phyloP scores from a whole-genome alignment of 2,113 vertebrate species.

The Amphilophus citrinellus region DNA sequence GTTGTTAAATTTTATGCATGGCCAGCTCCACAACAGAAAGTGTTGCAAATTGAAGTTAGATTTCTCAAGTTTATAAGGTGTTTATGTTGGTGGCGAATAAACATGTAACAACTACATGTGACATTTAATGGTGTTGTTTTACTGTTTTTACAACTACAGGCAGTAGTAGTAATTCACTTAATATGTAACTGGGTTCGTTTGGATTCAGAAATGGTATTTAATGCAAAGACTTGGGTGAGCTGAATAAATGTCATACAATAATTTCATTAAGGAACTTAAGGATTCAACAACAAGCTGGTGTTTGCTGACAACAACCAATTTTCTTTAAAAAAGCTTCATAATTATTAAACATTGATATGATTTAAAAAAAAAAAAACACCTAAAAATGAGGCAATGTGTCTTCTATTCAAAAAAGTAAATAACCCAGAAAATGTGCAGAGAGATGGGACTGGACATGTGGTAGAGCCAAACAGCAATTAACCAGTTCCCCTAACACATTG shows the following conservation, averaged over 20 bases:
- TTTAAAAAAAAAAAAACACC: neutral
- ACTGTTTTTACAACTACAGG: constrained; percentile 41
- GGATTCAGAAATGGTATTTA: constrained; percentile 22
- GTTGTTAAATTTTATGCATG: neutral
- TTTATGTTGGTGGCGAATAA: constrained; percentile 36
- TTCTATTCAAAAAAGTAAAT: neutral
- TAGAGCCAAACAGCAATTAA: neutral
- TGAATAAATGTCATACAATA: neutral
- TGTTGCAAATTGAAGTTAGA: constrained; percentile 10
- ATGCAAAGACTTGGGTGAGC: neutral
- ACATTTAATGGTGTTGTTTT: constrained; percentile 11
- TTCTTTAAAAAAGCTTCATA: neutral
- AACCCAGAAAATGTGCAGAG: neutral
- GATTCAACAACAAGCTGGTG: neutral
- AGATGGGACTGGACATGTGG: neutral
- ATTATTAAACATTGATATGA: neutral
- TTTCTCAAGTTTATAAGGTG: constrained; percentile 13
- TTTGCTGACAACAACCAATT: neutral
- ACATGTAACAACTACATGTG: constrained; percentile 12
- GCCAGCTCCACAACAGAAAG: neutral
- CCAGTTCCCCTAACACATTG: neutral
- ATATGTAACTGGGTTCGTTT: constrained; percentile 45
- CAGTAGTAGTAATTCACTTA: constrained; percentile 55
- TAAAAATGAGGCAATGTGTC: neutral
- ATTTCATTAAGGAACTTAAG: neutral